Evolutionary conservation across 1,140 invertebrate genomes (phyloP).

Genomic region (Drosophila bifasciata): DNA sequence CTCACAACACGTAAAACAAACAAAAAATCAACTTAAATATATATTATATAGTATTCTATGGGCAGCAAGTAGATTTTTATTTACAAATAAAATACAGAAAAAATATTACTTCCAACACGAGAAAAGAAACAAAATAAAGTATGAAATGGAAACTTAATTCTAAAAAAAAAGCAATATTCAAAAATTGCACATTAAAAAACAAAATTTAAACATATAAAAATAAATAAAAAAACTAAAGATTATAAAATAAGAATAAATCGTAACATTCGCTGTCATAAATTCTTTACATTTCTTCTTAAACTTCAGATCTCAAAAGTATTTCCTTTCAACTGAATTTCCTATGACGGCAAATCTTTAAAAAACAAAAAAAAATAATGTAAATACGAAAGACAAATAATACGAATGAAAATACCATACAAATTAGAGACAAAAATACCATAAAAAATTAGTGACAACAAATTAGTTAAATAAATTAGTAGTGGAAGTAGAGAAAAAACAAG

Average conservation of each 20-base stretch:
- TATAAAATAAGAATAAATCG: slow-evolving; percentile 17
- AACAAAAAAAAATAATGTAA: slow-evolving; percentile 47
- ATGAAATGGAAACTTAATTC: slow-evolving; percentile 44
- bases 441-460: slow-evolving; percentile 43
- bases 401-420: slow-evolving; percentile 38
- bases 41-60: slow-evolving; percentile 9
- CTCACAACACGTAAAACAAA: slow-evolving; percentile 49
- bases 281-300: neutral
- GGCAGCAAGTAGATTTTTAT: slow-evolving; percentile 40
- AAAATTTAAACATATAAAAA: slow-evolving; percentile 18
- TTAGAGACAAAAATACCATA: slow-evolving; percentile 39
- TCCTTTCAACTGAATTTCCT: slow-evolving; percentile 2
- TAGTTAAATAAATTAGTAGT: slow-evolving; percentile 70
- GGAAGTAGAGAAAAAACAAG: slow-evolving; percentile 40
- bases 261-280: slow-evolving; percentile 22
- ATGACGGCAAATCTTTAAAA: slow-evolving; percentile 23
- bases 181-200: slow-evolving; percentile 39
- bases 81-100: slow-evolving; percentile 18
- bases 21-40: slow-evolving; percentile 14
- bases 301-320: slow-evolving; percentile 4
- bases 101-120: slow-evolving; percentile 47
- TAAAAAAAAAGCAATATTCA: slow-evolving; percentile 43
- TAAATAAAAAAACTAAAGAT: slow-evolving; percentile 3
- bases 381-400: slow-evolving; percentile 70
- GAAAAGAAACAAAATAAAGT: slow-evolving; percentile 46